Percentiles rank a stretch among this genome's conserved stretches.
phyloP scores from a whole-genome alignment of 2,797 vertebrate species.

The Pipistrellus pygmaeus region DNA sequence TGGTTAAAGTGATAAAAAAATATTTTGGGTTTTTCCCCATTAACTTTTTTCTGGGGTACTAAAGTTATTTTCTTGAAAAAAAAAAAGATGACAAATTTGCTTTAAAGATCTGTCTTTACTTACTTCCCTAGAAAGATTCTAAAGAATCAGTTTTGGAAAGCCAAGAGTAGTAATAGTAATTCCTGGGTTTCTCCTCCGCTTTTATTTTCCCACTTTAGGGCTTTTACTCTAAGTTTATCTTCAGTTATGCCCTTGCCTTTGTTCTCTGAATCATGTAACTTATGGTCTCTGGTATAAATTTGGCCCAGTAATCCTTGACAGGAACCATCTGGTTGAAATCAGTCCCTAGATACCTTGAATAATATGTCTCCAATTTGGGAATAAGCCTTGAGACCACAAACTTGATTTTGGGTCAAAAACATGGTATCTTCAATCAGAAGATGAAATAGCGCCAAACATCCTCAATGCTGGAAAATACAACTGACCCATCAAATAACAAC shows the following conservation, averaged over 20 bases:
- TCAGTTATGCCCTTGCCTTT: constrained; percentile 53
- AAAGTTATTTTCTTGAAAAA: constrained; percentile 24
- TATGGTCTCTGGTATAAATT: constrained; percentile 69
- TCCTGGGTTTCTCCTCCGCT: background rate
- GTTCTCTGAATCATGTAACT: constrained; percentile 63
- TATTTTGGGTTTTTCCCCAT: background rate
- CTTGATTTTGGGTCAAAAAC: constrained; percentile 63
- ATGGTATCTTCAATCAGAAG: constrained; percentile 48
- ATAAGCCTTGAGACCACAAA: constrained; percentile 51
- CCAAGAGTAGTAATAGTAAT: background rate
- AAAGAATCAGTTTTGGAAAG: constrained; percentile 34
- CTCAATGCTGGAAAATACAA: constrained; percentile 22
- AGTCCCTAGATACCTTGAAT: constrained; percentile 66
- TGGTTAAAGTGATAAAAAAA: constrained; percentile 9
- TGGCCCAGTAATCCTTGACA: constrained; percentile 54
- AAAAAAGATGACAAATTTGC: constrained; percentile 29
- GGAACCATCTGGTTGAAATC: constrained; percentile 66
- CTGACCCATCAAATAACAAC: constrained; percentile 11
- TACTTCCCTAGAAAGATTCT: constrained; percentile 40
- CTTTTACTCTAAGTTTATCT: constrained; percentile 45
- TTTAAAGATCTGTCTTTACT: constrained; percentile 42
- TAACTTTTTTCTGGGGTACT: background rate
- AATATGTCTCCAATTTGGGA: constrained; percentile 63
- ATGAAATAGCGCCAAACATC: constrained; percentile 34
- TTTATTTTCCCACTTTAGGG: background rate